Evolutionary conservation across 2,888 invertebrate species (phyloP).

Genomic region (Nomada fucata): DNA sequence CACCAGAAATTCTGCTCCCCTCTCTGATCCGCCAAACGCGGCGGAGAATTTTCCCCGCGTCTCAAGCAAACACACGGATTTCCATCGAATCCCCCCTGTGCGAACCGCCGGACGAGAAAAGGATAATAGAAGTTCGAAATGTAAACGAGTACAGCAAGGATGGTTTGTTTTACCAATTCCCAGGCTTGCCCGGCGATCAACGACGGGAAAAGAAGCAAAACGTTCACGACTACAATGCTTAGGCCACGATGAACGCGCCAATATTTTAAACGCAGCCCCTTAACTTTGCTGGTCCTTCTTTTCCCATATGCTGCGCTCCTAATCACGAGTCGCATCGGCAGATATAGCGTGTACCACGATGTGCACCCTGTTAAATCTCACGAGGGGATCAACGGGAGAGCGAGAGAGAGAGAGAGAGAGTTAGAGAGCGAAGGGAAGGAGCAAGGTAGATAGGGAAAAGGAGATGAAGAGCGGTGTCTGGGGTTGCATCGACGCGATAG

Average conservation of each 20-base stretch:
- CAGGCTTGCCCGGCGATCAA: not conserved
- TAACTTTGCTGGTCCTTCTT: slow-evolving; percentile 51
- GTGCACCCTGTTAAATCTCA: slow-evolving; percentile 63
- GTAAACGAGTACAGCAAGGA: not conserved
- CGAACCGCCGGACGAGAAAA: not conserved
- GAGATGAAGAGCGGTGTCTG: slow-evolving; percentile 31
- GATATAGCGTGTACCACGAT: slow-evolving; percentile 48
- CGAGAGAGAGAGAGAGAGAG: slow-evolving; percentile 17
- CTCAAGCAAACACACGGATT: too few relatives aligned
- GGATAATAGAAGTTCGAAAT: not conserved
- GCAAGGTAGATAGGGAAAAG: slow-evolving; percentile 1
- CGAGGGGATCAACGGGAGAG: slow-evolving; percentile 53
- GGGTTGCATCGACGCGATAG: slow-evolving; percentile 53
- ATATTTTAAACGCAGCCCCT: slow-evolving; percentile 50
- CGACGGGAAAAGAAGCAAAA: slow-evolving; percentile 14
- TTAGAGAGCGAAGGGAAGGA: slow-evolving; percentile 1
- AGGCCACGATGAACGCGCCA: slow-evolving; percentile 38
- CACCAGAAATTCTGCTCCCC: too few relatives aligned
- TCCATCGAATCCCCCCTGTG: too few relatives aligned
- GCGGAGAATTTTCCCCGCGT: not conserved
- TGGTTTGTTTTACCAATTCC: slow-evolving; percentile 27
- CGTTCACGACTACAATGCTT: slow-evolving; percentile 36
- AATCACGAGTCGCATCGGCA: slow-evolving; percentile 58
- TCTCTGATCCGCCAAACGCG: too few relatives aligned
- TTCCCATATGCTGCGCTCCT: slow-evolving; percentile 47